phyloP scores from a whole-genome alignment of 2,113 vertebrate genomes.

The Neodontobutis hainanensis region DNA sequence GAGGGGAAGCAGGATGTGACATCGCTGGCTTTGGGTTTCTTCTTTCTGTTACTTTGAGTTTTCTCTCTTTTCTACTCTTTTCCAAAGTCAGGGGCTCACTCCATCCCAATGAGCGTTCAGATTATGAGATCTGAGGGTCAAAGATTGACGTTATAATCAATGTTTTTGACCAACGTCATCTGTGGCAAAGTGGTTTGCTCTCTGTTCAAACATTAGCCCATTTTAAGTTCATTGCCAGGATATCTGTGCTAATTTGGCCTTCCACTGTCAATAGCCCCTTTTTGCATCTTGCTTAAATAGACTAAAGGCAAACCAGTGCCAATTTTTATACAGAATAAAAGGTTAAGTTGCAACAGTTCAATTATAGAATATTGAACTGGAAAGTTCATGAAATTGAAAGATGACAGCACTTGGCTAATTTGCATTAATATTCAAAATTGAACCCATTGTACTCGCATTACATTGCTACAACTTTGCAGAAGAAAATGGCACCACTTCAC shows the following conservation, averaged over 20 bases:
- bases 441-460: neutral
- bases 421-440: no score
- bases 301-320: no score
- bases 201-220: neutral
- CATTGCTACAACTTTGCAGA: no score
- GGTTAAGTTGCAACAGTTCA: no score
- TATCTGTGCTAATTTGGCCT: no score
- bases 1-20: slow-evolving; percentile 56
- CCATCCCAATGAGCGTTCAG: slow-evolving; percentile 67
- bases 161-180: neutral
- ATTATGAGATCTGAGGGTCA: slow-evolving; percentile 78
- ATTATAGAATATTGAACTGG: no score
- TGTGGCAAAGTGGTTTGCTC: neutral
- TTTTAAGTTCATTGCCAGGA: neutral
- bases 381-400: no score
- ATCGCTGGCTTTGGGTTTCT: slow-evolving; percentile 42
- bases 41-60: neutral
- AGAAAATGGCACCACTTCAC: no score
- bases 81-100: slow-evolving; percentile 45
- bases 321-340: no score
- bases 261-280: no score
- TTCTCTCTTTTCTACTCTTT: neutral
- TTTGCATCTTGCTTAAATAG: no score
- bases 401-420: no score
- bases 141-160: neutral